These are phyloP conservation scores for Harpalus rufipes DNA, from an alignment of 2,888 invertebrate genomes.

Conservation along the genomic window DNA sequence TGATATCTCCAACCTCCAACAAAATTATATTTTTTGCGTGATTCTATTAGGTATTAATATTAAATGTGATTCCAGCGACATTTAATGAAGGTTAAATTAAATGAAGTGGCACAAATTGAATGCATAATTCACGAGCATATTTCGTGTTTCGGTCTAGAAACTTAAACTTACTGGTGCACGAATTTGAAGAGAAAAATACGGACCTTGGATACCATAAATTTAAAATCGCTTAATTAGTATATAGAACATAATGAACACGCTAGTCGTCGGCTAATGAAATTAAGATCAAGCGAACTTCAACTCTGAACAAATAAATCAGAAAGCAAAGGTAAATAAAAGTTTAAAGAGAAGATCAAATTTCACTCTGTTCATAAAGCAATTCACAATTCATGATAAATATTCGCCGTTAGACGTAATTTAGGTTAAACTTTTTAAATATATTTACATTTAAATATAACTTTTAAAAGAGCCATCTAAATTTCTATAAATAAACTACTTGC, in stretches of 20 bases:
- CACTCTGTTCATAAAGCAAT: conserved; percentile 1
- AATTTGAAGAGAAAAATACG: conserved; percentile 9
- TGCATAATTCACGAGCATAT: conserved; percentile 40
- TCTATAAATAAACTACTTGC: conserved; percentile 26
- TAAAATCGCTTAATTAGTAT: conserved; percentile 40
- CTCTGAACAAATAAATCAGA: conserved; percentile 20
- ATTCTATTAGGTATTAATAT: conserved; percentile 10
- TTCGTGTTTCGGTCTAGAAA: conserved; percentile 49
- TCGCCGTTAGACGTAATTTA: background rate
- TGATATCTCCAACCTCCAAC: background rate
- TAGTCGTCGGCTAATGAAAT: conserved; percentile 5
- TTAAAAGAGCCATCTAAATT: conserved; percentile 4
- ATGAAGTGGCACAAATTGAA: conserved; percentile 32
- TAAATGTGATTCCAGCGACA: conserved; percentile 1
- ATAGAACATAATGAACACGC: conserved; percentile 19
- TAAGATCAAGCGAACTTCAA: conserved; percentile 11
- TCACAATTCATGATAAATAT: too few species aligned
- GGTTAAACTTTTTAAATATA: conserved; percentile 9
- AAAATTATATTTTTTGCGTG: conserved; percentile 18
- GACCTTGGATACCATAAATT: conserved; percentile 11
- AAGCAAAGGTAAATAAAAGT: conserved; percentile 26
- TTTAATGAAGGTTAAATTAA: conserved; percentile 39
- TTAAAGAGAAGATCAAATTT: conserved; percentile 21
- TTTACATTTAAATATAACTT: conserved; percentile 1
- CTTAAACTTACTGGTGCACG: conserved; percentile 10